Evolutionary conservation across 2,797 vertebrate genomes (phyloP).

Genomic region (Chanos chanos): DNA sequence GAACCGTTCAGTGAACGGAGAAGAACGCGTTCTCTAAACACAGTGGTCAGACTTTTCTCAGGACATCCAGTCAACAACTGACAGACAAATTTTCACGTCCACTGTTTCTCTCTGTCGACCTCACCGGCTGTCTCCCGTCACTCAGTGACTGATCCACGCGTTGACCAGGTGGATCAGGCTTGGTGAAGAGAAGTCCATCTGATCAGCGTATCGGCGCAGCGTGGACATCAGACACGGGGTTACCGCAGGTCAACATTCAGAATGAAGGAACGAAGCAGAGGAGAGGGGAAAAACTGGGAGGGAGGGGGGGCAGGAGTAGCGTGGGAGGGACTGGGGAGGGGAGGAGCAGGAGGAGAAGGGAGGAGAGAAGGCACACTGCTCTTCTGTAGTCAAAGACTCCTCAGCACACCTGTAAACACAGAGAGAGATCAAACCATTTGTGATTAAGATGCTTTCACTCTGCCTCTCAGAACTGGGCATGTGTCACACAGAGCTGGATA

Average conservation of each 20-base stretch:
- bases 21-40: too few relatives aligned
- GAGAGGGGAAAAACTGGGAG: conserved; percentile 4
- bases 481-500: neutral
- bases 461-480: neutral
- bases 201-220: conserved; percentile 2
- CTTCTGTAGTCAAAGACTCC: conserved; percentile 42
- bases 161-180: too few relatives aligned
- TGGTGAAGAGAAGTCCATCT: too few relatives aligned
- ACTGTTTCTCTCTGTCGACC: too few relatives aligned
- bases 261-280: neutral
- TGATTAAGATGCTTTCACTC: neutral
- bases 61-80: too few relatives aligned
- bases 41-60: too few relatives aligned
- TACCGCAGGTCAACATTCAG: too few relatives aligned
- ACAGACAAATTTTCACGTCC: too few relatives aligned
- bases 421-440: neutral
- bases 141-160: too few relatives aligned
- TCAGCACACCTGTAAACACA: conserved; percentile 71
- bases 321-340: conserved; percentile 9
- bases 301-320: conserved; percentile 11
- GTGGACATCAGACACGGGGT: too few relatives aligned
- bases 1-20: too few relatives aligned
- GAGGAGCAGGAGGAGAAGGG: conserved; percentile 27
- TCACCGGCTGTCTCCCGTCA: too few relatives aligned
- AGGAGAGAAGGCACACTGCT: conserved; percentile 59